These are phyloP conservation scores for Drosophila simulans DNA, from an alignment of 1,140 invertebrate species.

Conservation along the genomic window DNA sequence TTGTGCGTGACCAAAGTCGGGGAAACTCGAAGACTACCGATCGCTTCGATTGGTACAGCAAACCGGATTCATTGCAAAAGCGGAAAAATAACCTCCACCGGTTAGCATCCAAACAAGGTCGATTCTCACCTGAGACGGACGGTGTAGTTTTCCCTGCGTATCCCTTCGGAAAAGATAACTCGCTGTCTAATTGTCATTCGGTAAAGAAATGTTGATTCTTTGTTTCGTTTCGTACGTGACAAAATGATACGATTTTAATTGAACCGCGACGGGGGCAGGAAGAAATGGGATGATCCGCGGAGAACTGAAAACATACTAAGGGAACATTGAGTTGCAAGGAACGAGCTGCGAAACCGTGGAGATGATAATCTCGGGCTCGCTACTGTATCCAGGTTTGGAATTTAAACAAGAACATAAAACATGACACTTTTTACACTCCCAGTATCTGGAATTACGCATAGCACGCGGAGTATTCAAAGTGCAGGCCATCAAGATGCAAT, in stretches of 20 bases:
- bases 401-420: constrained; percentile 52
- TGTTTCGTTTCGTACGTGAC: constrained; percentile 59
- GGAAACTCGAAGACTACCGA: constrained; percentile 1
- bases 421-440: constrained; percentile 11
- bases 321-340: constrained; percentile 70
- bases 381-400: constrained; percentile 46
- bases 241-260: constrained; percentile 51
- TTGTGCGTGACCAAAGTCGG: constrained; percentile 67
- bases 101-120: constrained; percentile 20
- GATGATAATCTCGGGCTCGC: constrained; percentile 35
- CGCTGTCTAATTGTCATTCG: constrained; percentile 64
- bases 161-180: constrained; percentile 13
- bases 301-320: constrained; percentile 1
- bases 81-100: constrained; percentile 24
- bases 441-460: constrained; percentile 22
- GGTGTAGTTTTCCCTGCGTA: not conserved
- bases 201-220: constrained; percentile 40
- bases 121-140: not conserved
- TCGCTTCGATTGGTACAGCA: constrained; percentile 16
- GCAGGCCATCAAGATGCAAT: constrained; percentile 57
- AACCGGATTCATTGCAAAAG: constrained; percentile 52
- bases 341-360: constrained; percentile 55
- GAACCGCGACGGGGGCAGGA: constrained; percentile 5
- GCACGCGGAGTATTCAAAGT: constrained; percentile 52
- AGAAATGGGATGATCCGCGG: constrained; percentile 25